Evolutionary conservation across 2,888 invertebrate genomes (phyloP).

Genomic region (Oxystoma pomonae): DNA sequence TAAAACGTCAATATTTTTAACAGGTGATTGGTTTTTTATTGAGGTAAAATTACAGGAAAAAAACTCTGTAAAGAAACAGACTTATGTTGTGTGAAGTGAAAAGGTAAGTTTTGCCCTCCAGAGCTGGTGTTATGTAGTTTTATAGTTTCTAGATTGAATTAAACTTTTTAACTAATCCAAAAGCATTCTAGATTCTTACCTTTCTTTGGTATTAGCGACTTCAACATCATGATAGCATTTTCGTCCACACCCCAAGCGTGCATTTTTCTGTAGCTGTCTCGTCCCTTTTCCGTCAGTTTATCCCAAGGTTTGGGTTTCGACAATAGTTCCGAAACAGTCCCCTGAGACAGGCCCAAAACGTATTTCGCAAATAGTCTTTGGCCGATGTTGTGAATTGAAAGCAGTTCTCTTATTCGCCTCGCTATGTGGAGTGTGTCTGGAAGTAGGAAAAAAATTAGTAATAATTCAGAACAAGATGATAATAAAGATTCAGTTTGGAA

Average conservation of each 20-base stretch:
- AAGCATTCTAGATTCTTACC: too few species aligned
- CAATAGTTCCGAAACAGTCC: conserved; percentile 95
- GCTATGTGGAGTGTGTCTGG: conserved; percentile 90
- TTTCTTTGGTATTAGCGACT: conserved; percentile 97
- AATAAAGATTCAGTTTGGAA: too few species aligned
- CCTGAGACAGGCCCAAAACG: conserved; percentile 93
- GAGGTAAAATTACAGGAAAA: too few species aligned
- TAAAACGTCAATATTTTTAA: too few species aligned
- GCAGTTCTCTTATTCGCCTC: conserved; percentile 84
- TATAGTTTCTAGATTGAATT: too few species aligned
- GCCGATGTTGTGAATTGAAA: conserved; percentile 97
- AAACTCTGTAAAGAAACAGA: too few species aligned
- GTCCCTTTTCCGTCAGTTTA: conserved; percentile 97
- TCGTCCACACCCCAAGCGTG: conserved; percentile 99
- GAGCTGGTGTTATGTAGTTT: too few species aligned
- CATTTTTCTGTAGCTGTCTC: conserved; percentile 99
- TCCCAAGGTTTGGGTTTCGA: conserved; percentile 99
- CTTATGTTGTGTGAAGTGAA: too few species aligned
- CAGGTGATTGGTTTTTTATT: too few species aligned
- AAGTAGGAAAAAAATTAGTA: conserved; percentile 9
- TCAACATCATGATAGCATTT: conserved; percentile 92
- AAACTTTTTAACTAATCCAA: too few species aligned
- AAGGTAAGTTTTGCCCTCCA: too few species aligned
- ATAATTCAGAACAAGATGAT: background rate
- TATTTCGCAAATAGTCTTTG: conserved; percentile 98